Evolutionary conservation across 2,113 vertebrate species (phyloP), one percentile per base, ranked within the genome.

Genomic region (Apistogramma diplotaenia): DNA sequence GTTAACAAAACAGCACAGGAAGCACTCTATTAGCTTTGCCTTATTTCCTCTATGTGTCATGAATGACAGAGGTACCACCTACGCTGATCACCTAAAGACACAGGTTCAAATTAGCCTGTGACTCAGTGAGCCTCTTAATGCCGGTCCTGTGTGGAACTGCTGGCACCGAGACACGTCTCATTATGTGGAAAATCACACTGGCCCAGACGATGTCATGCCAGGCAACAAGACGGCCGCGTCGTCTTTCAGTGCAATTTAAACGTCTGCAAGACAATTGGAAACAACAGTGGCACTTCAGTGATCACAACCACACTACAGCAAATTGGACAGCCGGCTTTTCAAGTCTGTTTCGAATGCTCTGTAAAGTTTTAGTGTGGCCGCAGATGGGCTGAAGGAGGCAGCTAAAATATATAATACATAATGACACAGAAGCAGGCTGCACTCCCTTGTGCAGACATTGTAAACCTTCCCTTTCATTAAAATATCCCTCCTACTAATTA

Each of bases 151-250:
- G 67, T 71, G 74, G 82, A 91, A 79, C 83, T 49, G 54, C 35
- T 43, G 80, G 83, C 82, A 90, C 84, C 58, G 62, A 90, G 89
- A 78, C 76, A 49, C 33, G 73, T 87, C 89, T 91, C 89, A 92
- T 89, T 89, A 88, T 82, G 76, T 89, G 84, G 85, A 93, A 91
- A 91, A 93, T 93, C 90, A 70, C 84, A 82, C 46, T 10, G 70
- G 86, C 37, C 75, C 71, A 49, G 31, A 21, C 49, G 37, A 61
- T 85, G 74, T 82, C 78, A 83, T 29, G 75, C 74, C 84, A 88
- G 79, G 56, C 77, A 82, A 53, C 76, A 83, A 81, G 78, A 78
- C 40, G 79, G 77, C 13, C 49, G 54, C 12, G 33, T 79, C 77
- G 21, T 83, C 79, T 89, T 83, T 83, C 74, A 40, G 27, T 37